Conservation (phyloP, 2,797 vertebrate genomes). For the Discoglossus pictus region DNA sequence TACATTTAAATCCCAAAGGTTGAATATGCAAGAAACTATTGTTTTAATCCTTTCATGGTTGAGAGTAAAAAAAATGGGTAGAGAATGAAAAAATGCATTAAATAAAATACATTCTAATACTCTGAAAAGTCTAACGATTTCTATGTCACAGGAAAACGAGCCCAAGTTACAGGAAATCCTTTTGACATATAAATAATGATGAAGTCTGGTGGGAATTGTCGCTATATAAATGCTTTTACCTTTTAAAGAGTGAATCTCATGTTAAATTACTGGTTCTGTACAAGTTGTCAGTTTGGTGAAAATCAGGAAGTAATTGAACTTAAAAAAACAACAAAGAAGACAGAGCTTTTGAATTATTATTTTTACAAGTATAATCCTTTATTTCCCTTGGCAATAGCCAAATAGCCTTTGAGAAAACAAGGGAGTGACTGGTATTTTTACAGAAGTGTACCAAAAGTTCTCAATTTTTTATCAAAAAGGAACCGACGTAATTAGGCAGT, state of each 20-base stretch:
- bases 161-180: background rate
- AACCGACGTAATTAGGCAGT: background rate
- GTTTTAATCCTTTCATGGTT: background rate
- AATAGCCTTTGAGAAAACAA: background rate
- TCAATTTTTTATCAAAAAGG: background rate
- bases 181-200: background rate
- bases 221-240: background rate
- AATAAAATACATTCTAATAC: background rate
- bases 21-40: no score
- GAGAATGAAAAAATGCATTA: background rate
- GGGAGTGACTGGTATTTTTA: background rate
- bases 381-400: constrained; percentile 16
- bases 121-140: background rate
- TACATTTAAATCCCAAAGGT: no score
- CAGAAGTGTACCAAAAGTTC: background rate
- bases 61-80: background rate
- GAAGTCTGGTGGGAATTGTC: background rate
- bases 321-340: constrained; percentile 10
- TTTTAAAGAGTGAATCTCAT: background rate
- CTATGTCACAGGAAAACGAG: background rate
- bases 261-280: constrained; percentile 16
- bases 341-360: constrained; percentile 5
- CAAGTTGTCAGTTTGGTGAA: background rate
- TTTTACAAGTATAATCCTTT: background rate
- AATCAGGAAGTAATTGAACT: constrained; percentile 8